Evolutionary conservation across 1,140 invertebrate species (phyloP), one percentile per base, ranked within the genome.

Genomic region (Bursaphelenchus mucronatus): DNA sequence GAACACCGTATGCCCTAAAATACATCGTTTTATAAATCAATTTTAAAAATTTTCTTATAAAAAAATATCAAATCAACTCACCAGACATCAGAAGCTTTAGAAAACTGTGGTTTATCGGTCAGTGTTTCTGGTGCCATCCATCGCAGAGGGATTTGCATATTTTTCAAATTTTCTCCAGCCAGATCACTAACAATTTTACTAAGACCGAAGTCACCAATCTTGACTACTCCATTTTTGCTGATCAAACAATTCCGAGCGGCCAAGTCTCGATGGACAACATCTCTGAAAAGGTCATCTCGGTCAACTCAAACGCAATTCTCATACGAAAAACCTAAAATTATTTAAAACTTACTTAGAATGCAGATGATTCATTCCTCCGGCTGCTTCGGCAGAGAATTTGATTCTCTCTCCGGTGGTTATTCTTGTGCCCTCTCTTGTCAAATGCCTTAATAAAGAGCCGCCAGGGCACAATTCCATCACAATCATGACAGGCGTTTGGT

Each of bases 61-160:
- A 1, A 0, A 83, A 78, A 8, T 83, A 77, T 30, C 30, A 30
- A 30, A 5, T 5, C 30, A 30, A 30, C 30, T 30, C 30, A 21
- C 63, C 63, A 64, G 1, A 96, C 91, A 83, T 97, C 94, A 74
- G 89, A 92, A 83, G 94, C 90, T 15, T 88, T 89, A 2, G 92
- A 94, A 80, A 94, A 97, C 21, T 93, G 86, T 75, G 92, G 87
- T 93, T 46, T 89, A 66, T 82, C 81, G 76, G 91, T 93, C 4
- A 97, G 83, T 0, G 93, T 92, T 83, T 97, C 94, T 0, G 94
- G 93, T 0, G 94, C 92, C 94, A 97, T 97, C 94, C 94, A 97
- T 30, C 44, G 39, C 15, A 64, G 15, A 0, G 63, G 63, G 5
- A 64, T 64, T 10, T 46, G 54, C 10, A 19, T 40, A 13, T 51